Evolutionary conservation across 2,888 invertebrate genomes (phyloP).

Genomic region (Scaeva pyrastri): DNA sequence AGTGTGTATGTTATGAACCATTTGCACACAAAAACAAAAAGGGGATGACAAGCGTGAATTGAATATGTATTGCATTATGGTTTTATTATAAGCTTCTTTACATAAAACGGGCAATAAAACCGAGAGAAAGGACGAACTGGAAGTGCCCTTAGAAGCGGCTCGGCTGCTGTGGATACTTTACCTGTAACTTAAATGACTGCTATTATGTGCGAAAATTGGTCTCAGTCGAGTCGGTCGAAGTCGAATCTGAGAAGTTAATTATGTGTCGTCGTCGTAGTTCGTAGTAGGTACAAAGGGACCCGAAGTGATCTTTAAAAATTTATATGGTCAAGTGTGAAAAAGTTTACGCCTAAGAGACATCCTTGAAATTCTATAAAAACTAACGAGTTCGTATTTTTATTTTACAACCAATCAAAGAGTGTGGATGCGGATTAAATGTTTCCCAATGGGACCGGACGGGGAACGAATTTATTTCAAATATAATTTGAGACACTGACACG

Average conservation of each 20-base stretch:
- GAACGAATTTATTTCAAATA: conserved; percentile 39
- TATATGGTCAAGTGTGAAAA: neutral
- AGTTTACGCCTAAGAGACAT: neutral
- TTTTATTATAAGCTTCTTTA: conserved; percentile 60
- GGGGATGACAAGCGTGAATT: conserved; percentile 20
- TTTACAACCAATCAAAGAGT: conserved; percentile 53
- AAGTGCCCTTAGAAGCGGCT: conserved; percentile 48
- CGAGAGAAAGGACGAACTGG: conserved; percentile 52
- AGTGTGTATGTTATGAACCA: conserved; percentile 16
- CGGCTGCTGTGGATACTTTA: conserved; percentile 18
- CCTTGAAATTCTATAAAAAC: conserved; percentile 49
- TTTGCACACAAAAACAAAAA: neutral
- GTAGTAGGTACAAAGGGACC: neutral
- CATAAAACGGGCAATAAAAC: conserved; percentile 72
- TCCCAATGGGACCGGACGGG: conserved; percentile 53
- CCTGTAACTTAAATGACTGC: conserved; percentile 56
- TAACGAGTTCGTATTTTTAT: conserved; percentile 42
- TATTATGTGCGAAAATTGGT: conserved; percentile 69
- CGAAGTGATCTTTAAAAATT: conserved; percentile 34
- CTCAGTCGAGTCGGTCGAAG: conserved; percentile 54
- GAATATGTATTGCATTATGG: conserved; percentile 37
- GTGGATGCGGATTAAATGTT: conserved; percentile 15
- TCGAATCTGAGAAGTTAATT: conserved; percentile 48
- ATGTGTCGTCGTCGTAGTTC: neutral
- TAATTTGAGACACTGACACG: neutral